Percentiles rank a stretch among this genome's conserved stretches.
Conservation (phyloP, 2,888 invertebrate species). For the Idaea straminata region DNA sequence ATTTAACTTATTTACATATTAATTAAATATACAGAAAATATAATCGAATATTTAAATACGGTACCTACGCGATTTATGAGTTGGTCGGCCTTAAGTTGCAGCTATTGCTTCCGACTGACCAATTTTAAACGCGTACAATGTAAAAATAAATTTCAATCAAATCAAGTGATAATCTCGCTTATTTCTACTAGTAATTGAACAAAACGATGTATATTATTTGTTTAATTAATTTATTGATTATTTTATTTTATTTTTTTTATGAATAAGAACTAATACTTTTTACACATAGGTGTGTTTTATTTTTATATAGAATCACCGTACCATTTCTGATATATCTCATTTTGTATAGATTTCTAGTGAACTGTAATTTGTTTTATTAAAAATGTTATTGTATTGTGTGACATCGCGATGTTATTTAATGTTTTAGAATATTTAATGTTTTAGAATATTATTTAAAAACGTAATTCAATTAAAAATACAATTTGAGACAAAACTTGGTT, state of each 20-base stretch:
- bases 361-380: not conserved
- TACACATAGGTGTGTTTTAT: not conserved
- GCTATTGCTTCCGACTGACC: no score
- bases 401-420: not conserved
- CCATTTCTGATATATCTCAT: conserved; percentile 28
- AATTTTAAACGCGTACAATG: no score
- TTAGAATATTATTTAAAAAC: not conserved
- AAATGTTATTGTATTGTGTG: not conserved
- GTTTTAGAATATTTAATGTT: not conserved
- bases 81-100: no score
- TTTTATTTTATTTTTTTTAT: not conserved
- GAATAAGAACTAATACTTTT: not conserved
- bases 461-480: not conserved
- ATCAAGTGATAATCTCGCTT: no score
- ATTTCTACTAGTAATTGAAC: not conserved
- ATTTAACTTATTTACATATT: not conserved
- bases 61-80: no score
- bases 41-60: not conserved
- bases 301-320: conserved; percentile 18
- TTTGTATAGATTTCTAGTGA: conserved; percentile 29
- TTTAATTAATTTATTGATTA: not conserved
- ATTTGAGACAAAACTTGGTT: not conserved
- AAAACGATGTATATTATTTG: not conserved
- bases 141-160: no score
- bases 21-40: not conserved